phyloP scores from a whole-genome alignment of 2,888 invertebrate genomes.

The Heliconius aoede region DNA sequence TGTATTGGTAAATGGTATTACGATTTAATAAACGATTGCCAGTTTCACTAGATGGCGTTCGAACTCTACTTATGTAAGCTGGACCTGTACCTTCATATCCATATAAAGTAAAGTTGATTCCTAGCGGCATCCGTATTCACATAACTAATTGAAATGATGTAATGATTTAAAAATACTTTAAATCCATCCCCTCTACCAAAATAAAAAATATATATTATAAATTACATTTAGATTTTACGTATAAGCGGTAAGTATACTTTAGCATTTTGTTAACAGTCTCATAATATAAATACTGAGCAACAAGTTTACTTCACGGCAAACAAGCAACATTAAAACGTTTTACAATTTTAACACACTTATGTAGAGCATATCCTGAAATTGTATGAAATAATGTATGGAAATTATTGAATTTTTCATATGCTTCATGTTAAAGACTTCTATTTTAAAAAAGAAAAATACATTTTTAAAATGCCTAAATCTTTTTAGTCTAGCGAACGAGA shows the following conservation, averaged over 20 bases:
- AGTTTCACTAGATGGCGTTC: conserved; percentile 59
- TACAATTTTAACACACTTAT: conserved; percentile 6
- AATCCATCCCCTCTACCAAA: neutral
- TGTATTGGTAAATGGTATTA: conserved; percentile 49
- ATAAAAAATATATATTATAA: neutral
- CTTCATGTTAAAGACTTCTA: neutral
- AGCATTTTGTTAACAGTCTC: neutral
- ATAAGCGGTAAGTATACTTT: too few relatives aligned
- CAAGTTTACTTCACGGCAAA: conserved; percentile 36
- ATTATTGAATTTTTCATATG: neutral
- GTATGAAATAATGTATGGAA: neutral
- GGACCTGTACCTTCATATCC: conserved; percentile 58
- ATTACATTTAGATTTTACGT: neutral
- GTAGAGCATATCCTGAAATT: neutral
- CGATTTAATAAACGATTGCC: conserved; percentile 53
- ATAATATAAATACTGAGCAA: conserved; percentile 26
- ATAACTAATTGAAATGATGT: conserved; percentile 61
- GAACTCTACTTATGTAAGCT: conserved; percentile 57
- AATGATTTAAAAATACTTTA: conserved; percentile 48
- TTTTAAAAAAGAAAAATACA: neutral
- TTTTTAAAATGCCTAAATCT: too few relatives aligned
- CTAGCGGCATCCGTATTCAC: conserved; percentile 60
- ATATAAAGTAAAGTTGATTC: conserved; percentile 65
- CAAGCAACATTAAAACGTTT: conserved; percentile 29
- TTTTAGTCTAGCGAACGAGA: too few relatives aligned